Percentiles rank a stretch among this genome's conserved stretches.
Evolutionary conservation across 2,888 invertebrate species (phyloP).

Genomic region (Meteorus cinctellus): DNA sequence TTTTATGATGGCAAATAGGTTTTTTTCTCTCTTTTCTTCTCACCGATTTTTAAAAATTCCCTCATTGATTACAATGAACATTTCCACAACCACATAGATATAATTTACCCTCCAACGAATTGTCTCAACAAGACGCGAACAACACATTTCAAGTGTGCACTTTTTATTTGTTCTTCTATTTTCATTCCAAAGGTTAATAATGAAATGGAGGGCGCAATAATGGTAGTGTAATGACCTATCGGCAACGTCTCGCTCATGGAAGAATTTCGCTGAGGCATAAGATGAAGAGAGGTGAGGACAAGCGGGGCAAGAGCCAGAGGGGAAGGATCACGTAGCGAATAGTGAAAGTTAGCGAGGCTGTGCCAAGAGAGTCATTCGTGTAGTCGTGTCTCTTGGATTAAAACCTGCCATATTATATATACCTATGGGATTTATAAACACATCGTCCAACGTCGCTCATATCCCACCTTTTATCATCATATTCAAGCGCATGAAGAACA

Average conservation of each 20-base stretch:
- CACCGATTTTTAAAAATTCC: not conserved
- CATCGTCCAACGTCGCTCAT: not conserved
- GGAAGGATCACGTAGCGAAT: constrained; percentile 57
- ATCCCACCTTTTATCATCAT: not conserved
- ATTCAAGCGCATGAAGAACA: constrained; percentile 9
- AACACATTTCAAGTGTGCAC: not conserved
- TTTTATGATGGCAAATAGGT: constrained; percentile 27
- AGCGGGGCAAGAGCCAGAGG: constrained; percentile 34
- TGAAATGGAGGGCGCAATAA: constrained; percentile 29
- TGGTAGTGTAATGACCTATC: constrained; percentile 28
- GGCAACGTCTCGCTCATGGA: constrained; percentile 44
- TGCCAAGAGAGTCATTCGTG: constrained; percentile 31
- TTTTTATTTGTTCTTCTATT: not conserved
- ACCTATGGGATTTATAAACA: constrained; percentile 23
- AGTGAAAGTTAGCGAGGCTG: constrained; percentile 61
- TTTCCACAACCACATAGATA: not conserved
- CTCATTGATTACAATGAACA: not conserved
- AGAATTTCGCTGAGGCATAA: constrained; percentile 57
- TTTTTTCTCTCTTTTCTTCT: not conserved
- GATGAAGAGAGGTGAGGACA: constrained; percentile 37
- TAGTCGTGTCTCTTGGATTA: constrained; percentile 16
- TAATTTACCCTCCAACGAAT: not conserved
- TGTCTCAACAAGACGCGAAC: not conserved
- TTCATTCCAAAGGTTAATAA: not conserved
- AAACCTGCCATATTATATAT: constrained; percentile 20